Conservation (phyloP, 2,113 vertebrate genomes). For the Mustelus asterias region DNA sequence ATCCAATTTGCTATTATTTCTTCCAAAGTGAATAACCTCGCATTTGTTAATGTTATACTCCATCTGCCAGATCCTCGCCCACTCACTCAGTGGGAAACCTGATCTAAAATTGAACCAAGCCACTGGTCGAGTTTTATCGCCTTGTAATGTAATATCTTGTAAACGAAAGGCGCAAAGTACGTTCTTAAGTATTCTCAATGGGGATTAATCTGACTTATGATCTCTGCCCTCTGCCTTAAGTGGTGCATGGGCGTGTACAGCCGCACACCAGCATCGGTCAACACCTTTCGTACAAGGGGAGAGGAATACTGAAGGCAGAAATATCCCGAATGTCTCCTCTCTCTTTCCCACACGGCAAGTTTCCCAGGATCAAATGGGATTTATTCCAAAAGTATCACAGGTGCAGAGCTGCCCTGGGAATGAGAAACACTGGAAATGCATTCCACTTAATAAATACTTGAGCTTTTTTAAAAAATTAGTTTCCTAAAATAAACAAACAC, state of each 20-base stretch:
- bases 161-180: neutral
- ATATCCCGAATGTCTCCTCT: too few species aligned
- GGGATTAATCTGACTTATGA: neutral
- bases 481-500: slow-evolving; percentile 3
- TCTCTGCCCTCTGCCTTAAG: neutral
- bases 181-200: neutral
- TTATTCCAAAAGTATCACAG: neutral
- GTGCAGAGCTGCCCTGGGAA: neutral
- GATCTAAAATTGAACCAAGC: neutral
- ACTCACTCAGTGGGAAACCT: too few species aligned
- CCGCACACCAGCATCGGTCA: neutral
- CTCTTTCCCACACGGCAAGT: neutral
- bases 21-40: too few species aligned
- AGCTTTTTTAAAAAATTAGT: neutral
- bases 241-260: neutral
- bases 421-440: neutral
- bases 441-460: neutral
- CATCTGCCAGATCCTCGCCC: too few species aligned
- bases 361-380: neutral
- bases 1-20: too few species aligned
- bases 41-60: too few species aligned
- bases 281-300: neutral
- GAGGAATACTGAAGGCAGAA: neutral
- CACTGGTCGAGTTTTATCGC: neutral
- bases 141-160: neutral